Percentiles rank a stretch among this genome's conserved stretches.
Conservation (phyloP, 2,888 invertebrate genomes). For the Caenorhabditis auriculariae region DNA sequence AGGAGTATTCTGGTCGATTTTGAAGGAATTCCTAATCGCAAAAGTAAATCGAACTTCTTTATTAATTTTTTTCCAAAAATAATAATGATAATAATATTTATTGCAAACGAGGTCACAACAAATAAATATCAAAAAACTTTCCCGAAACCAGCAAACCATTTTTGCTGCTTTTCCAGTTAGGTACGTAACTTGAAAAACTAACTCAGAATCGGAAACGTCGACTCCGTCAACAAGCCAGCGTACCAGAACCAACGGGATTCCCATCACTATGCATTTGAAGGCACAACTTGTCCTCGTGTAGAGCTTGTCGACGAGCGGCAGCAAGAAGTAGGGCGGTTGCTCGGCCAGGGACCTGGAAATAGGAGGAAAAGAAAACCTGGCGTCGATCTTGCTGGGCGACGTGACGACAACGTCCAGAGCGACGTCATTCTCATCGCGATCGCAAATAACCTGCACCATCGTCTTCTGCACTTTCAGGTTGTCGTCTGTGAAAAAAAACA, state of each 20-base stretch:
- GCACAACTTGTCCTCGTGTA: conserved; percentile 4
- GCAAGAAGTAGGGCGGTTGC: conserved; percentile 28
- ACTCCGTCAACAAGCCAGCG: conserved; percentile 53
- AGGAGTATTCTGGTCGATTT: no score
- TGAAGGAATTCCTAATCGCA: no score
- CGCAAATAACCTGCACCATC: conserved; percentile 43
- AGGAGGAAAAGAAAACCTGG: conserved; percentile 16
- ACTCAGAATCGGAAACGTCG: conserved; percentile 12
- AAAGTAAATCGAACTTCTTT: no score
- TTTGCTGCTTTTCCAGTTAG: no score
- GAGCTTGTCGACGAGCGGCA: conserved; percentile 8
- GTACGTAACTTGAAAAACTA: not conserved
- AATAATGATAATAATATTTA: no score
- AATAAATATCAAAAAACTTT: no score
- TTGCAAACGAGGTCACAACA: no score
- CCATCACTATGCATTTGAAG: conserved; percentile 60
- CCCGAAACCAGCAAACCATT: conserved; percentile 2
- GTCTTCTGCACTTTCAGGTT: conserved; percentile 34
- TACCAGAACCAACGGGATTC: conserved; percentile 63
- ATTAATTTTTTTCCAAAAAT: no score
- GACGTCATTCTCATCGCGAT: conserved; percentile 45
- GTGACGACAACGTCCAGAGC: conserved; percentile 47
- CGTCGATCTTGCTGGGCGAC: conserved; percentile 29
- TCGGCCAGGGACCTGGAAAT: conserved; percentile 12
- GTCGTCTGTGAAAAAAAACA: conserved; percentile 43